phyloP scores from a whole-genome alignment of 2,888 invertebrate species.

The Caenorhabditis panamensis region DNA sequence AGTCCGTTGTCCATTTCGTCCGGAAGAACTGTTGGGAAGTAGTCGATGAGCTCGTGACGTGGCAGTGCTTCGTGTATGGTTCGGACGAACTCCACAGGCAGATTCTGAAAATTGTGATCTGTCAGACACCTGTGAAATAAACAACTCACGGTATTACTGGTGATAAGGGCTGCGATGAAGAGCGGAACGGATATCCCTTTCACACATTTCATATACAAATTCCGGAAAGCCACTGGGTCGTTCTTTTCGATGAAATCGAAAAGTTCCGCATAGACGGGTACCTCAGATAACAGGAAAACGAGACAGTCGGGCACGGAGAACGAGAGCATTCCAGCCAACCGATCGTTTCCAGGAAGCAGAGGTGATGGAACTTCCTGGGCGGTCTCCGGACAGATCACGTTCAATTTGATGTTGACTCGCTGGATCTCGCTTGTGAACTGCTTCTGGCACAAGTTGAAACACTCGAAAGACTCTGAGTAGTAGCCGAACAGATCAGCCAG shows the following conservation, averaged over 20 bases:
- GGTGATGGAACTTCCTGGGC: not conserved
- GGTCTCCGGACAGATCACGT: conserved; percentile 4
- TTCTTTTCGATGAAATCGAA: conserved; percentile 37
- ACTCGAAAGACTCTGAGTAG: conserved; percentile 58
- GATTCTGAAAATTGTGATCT: conserved; percentile 22
- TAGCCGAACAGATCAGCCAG: conserved; percentile 66
- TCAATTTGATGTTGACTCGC: conserved; percentile 35
- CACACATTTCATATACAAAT: conserved; percentile 30
- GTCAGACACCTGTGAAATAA: not conserved
- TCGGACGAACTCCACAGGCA: conserved; percentile 47
- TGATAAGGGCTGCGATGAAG: conserved; percentile 57
- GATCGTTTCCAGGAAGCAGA: not conserved
- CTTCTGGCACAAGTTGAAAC: conserved; percentile 26
- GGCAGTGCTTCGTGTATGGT: conserved; percentile 71
- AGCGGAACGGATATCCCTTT: conserved; percentile 64
- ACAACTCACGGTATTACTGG: conserved; percentile 48
- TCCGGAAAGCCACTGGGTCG: conserved; percentile 20
- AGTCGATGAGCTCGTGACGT: conserved; percentile 72
- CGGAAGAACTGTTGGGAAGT: conserved; percentile 66
- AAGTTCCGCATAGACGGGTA: conserved; percentile 51
- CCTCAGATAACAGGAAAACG: conserved; percentile 29
- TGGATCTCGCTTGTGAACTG: conserved; percentile 23
- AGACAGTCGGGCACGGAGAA: not conserved
- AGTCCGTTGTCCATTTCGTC: conserved; percentile 64
- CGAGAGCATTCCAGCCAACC: conserved; percentile 29